phyloP scores from a whole-genome alignment of 2,888 invertebrate species.

The Cosmorhoe ocellata region DNA sequence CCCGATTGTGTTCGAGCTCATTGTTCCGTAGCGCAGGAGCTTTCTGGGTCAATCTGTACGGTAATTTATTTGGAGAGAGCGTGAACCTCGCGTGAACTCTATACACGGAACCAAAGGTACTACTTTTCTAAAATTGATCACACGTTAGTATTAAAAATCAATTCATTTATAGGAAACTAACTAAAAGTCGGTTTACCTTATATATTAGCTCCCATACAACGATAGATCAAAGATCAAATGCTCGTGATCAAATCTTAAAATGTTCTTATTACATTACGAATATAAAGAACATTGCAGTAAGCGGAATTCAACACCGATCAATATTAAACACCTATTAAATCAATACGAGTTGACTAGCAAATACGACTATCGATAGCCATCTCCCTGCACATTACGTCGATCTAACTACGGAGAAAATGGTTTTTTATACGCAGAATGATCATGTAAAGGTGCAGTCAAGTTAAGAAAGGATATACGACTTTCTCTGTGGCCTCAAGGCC shows the following conservation, averaged over 20 bases:
- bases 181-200: no score
- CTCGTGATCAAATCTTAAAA: no score
- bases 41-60: constrained; percentile 70
- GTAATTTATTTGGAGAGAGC: constrained; percentile 70
- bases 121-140: constrained; percentile 23
- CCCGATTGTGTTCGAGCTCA: constrained; percentile 38
- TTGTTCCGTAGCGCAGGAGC: constrained; percentile 51
- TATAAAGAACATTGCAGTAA: no score
- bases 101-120: constrained; percentile 39
- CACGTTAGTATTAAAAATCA: neutral
- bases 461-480: no score
- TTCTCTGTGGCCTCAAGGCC: no score
- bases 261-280: no score
- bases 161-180: neutral
- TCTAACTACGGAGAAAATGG: constrained; percentile 49
- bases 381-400: constrained; percentile 43
- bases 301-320: no score
- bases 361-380: constrained; percentile 9
- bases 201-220: no score
- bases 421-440: constrained; percentile 45
- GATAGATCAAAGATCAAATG: no score
- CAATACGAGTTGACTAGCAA: no score
- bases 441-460: neutral
- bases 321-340: no score
- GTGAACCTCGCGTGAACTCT: constrained; percentile 43